Conservation (phyloP, 2,888 invertebrate species). For the Anaspis maculata region DNA sequence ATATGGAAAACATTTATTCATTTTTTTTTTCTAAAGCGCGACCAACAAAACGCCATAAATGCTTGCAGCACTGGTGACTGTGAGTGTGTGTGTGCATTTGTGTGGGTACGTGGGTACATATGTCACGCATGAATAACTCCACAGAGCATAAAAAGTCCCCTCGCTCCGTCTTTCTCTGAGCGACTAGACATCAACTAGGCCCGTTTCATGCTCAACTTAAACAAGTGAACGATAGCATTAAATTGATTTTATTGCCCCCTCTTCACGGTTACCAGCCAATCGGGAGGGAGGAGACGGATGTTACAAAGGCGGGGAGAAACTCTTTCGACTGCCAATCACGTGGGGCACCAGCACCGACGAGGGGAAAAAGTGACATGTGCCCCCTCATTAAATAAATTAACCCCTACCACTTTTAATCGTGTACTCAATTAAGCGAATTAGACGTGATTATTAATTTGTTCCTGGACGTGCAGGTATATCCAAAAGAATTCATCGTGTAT, state of each 20-base stretch:
- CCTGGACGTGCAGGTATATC: too few species aligned
- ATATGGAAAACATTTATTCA: conserved; percentile 12
- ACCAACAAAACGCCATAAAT: conserved; percentile 7
- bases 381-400: conserved; percentile 6
- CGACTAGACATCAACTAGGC: conserved; percentile 5
- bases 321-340: conserved; percentile 38
- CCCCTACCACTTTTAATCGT: too few species aligned
- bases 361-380: conserved; percentile 22
- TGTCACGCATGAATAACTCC: conserved; percentile 15
- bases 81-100: too few species aligned
- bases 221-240: conserved; percentile 39
- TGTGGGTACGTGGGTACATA: conserved; percentile 11
- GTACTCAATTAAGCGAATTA: too few species aligned
- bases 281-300: conserved; percentile 33
- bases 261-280: conserved; percentile 32
- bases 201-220: conserved; percentile 32
- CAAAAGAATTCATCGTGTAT: too few species aligned
- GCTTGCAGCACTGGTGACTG: too few species aligned
- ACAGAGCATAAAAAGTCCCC: conserved; percentile 8
- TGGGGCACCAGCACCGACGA: conserved; percentile 13
- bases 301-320: conserved; percentile 36
- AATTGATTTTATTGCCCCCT: conserved; percentile 45
- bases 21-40: conserved; percentile 9
- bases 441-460: conserved; percentile 41
- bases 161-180: conserved; percentile 18